Evolutionary conservation across 2,888 invertebrate species (phyloP).

Genomic region (Hydrotaea diabolus): DNA sequence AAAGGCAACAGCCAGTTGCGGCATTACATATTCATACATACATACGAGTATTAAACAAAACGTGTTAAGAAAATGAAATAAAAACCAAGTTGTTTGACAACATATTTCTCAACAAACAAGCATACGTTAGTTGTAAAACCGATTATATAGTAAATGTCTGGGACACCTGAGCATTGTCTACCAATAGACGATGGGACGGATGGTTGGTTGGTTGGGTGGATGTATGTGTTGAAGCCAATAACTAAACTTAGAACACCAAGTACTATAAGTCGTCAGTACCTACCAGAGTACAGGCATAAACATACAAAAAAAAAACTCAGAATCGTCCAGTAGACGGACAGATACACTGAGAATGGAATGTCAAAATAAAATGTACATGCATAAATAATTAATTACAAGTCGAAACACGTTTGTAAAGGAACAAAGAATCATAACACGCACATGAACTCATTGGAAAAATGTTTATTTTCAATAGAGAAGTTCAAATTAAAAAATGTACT

Average conservation of each 20-base stretch:
- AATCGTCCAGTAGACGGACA: neutral
- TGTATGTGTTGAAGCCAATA: neutral
- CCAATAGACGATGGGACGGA: no score
- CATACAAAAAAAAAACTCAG: no score
- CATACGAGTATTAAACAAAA: constrained; percentile 34
- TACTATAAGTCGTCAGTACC: neutral
- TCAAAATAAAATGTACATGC: neutral
- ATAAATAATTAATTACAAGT: constrained; percentile 32
- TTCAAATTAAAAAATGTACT: no score
- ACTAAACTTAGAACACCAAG: neutral
- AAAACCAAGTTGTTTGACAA: constrained; percentile 61
- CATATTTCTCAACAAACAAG: constrained; percentile 45
- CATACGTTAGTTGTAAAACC: constrained; percentile 25
- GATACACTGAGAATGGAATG: constrained; percentile 4
- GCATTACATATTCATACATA: neutral
- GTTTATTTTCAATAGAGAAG: constrained; percentile 1
- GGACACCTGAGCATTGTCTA: constrained; percentile 27
- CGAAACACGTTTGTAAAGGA: constrained; percentile 52
- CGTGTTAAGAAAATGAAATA: neutral
- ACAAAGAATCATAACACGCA: constrained; percentile 8
- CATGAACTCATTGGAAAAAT: neutral
- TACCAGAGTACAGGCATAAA: neutral
- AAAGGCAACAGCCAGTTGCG: neutral
- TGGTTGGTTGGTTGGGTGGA: neutral
- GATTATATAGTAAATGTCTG: constrained; percentile 11